A percentile compares a stretch with the other conserved stretches of the same genome.
These are phyloP conservation scores for Leptoteleia sp. DNA, from an alignment of 1,140 invertebrate genomes.

Conservation along the genomic window DNA sequence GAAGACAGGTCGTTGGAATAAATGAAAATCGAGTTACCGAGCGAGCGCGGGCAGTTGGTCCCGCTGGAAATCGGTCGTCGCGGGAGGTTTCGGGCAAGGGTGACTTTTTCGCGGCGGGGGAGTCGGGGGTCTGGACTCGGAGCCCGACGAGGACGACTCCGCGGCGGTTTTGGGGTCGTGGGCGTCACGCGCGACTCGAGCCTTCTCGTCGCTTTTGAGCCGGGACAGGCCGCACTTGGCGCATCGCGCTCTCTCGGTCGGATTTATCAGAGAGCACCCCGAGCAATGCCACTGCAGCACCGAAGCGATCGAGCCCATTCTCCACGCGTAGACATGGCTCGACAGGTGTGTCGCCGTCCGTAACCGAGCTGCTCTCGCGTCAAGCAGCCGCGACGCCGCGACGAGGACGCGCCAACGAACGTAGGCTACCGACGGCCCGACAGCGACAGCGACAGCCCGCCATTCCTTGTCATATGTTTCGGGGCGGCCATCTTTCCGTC, in stretches of 20 bases:
- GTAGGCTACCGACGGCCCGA: slow-evolving; percentile 52
- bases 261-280: slow-evolving; percentile 92
- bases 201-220: slow-evolving; percentile 72
- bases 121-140: slow-evolving; percentile 74
- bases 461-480: slow-evolving; percentile 80
- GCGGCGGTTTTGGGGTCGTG: slow-evolving; percentile 2
- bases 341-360: slow-evolving; percentile 48
- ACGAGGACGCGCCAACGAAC: slow-evolving; percentile 29
- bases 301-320: slow-evolving; percentile 93
- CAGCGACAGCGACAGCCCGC: slow-evolving; percentile 67
- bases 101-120: slow-evolving; percentile 71
- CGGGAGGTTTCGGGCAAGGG: slow-evolving; percentile 5
- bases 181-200: slow-evolving; percentile 43
- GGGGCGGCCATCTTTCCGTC: slow-evolving; percentile 74
- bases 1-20: no score
- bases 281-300: slow-evolving; percentile 94
- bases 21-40: slow-evolving; percentile 47
- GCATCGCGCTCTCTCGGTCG: slow-evolving; percentile 89
- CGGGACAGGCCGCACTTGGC: slow-evolving; percentile 87
- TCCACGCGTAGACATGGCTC: slow-evolving; percentile 79
- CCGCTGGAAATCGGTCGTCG: slow-evolving; percentile 22
- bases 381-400: slow-evolving; percentile 10
- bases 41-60: slow-evolving; percentile 23
- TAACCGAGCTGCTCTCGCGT: slow-evolving; percentile 27
- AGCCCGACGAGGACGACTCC: slow-evolving; percentile 49